These are phyloP conservation scores for Nemotelus pantherinus DNA, from an alignment of 2,888 invertebrate genomes.

Conservation along the genomic window DNA sequence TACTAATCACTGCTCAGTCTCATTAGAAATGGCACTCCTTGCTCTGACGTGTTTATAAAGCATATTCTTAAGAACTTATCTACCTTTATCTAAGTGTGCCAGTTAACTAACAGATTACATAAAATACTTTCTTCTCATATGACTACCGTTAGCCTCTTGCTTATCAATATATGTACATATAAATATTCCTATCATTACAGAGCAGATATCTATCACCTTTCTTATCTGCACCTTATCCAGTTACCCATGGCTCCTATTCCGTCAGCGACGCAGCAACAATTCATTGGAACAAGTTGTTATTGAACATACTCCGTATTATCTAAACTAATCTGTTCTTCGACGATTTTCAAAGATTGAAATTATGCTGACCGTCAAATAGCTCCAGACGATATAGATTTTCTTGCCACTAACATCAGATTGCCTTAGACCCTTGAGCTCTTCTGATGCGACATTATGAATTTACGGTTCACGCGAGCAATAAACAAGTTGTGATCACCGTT, in stretches of 20 bases:
- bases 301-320: not conserved
- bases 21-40: too few species aligned
- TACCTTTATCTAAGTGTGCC: too few species aligned
- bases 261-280: not conserved
- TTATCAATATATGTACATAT: too few species aligned
- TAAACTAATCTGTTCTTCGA: not conserved
- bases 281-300: not conserved
- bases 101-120: too few species aligned
- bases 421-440: not conserved
- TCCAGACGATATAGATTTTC: not conserved
- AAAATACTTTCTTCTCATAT: too few species aligned
- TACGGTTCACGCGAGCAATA: conserved; percentile 10
- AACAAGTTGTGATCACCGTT: not conserved
- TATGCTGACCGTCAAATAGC: not conserved
- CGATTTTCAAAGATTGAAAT: not conserved
- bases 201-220: too few species aligned
- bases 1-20: too few species aligned
- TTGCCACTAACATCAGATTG: not conserved
- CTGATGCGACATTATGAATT: not conserved
- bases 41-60: too few species aligned
- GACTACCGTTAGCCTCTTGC: too few species aligned
- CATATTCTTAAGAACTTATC: too few species aligned
- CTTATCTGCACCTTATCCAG: too few species aligned
- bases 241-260: not conserved
- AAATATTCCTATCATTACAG: too few species aligned